Conservation (phyloP, 2,888 invertebrate species). For the Agrenia bidenticulata region DNA sequence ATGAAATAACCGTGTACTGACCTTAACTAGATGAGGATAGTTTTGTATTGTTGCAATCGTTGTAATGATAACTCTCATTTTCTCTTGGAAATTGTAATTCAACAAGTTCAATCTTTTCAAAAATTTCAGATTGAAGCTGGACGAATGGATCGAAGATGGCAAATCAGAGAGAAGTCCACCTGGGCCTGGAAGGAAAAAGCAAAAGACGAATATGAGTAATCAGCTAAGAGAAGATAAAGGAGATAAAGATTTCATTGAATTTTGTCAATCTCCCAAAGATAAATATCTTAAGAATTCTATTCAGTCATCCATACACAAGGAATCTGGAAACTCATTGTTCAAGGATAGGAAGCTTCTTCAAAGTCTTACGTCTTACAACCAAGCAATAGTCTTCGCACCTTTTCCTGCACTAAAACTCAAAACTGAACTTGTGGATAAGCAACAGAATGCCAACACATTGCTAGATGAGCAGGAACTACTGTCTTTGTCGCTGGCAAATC, state of each 20-base stretch:
- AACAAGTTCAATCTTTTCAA: too few relatives aligned
- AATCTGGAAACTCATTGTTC: conserved; percentile 64
- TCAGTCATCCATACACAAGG: conserved; percentile 56
- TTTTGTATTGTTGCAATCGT: too few relatives aligned
- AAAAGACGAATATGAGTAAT: too few relatives aligned
- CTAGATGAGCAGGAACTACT: background rate
- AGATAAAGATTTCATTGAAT: too few relatives aligned
- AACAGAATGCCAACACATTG: too few relatives aligned
- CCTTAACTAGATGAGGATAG: too few relatives aligned
- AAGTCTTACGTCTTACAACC: conserved; percentile 64
- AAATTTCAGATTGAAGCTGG: conserved; percentile 35
- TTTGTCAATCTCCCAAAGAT: too few relatives aligned
- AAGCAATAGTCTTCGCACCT: conserved; percentile 65
- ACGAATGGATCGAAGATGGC: conserved; percentile 36
- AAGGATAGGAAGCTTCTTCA: conserved; percentile 60
- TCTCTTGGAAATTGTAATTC: too few relatives aligned
- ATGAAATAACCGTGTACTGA: too few relatives aligned
- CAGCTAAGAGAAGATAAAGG: background rate
- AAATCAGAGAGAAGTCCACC: background rate
- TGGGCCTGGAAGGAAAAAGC: background rate
- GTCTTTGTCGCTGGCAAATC: conserved; percentile 48
- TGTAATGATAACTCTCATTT: too few relatives aligned
- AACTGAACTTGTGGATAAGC: background rate
- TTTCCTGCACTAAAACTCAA: conserved; percentile 49
- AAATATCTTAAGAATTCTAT: conserved; percentile 15